Conservation (phyloP, 2,797 vertebrate genomes). For the Manis crassicaudata region DNA sequence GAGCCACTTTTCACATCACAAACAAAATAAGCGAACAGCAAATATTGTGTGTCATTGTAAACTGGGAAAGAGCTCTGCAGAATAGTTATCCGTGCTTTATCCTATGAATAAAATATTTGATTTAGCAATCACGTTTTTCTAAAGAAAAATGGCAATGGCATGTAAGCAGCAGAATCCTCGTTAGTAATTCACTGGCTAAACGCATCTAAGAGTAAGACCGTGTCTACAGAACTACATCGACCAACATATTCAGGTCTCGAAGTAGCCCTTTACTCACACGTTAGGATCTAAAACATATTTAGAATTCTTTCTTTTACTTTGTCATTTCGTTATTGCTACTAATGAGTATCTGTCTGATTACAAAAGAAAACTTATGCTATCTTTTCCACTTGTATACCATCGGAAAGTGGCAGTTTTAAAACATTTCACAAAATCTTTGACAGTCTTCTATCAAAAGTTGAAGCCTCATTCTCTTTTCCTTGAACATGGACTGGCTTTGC, state of each 20-base stretch:
- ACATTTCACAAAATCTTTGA: background rate
- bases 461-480: background rate
- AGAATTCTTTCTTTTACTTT: conserved; percentile 3
- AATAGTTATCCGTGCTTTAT: background rate
- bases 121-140: background rate
- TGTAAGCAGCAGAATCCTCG: background rate
- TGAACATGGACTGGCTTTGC: background rate
- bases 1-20: background rate
- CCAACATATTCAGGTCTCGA: background rate
- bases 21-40: conserved; percentile 33
- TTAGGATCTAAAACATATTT: background rate
- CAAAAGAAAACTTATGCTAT: background rate
- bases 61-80: background rate
- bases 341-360: background rate
- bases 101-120: background rate
- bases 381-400: background rate
- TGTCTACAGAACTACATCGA: background rate
- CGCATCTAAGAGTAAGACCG: background rate
- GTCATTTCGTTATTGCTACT: background rate
- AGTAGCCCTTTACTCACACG: background rate
- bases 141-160: background rate
- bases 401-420: conserved; percentile 34
- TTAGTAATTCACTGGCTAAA: background rate
- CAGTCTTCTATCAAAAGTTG: background rate
- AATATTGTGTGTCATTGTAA: background rate